Evolutionary conservation across 2,113 vertebrate species (phyloP), one percentile per base, ranked within the genome.

Genomic region (Arothron firmamentum): DNA sequence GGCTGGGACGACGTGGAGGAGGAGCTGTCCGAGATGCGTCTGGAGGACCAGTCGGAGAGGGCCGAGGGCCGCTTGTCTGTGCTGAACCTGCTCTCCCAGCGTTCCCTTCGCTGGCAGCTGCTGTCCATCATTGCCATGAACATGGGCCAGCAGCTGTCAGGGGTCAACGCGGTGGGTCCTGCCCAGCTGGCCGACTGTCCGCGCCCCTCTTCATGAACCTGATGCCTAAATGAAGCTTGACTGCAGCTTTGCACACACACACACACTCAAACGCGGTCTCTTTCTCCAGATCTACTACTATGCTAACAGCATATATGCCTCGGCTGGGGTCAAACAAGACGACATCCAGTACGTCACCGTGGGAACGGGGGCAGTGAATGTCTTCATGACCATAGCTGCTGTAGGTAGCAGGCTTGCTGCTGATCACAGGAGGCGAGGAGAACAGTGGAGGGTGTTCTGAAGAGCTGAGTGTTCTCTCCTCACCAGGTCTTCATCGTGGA

Each of bases 61-160:
- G 89, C 88, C 0, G 93, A 92, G 0, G 94, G 93, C 8, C 88
- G 53, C 1, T 67, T 97, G 69, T 91, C 94, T 0, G 90, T 97
- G 13, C 23, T 92, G 23, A 90, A 81, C 68, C 89, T 98, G 53
- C 91, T 91, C 75, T 80, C 83, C 51, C 87, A 88, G 79, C 86
- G 66, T 55, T 91, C 93, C 4, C 81, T 97, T 52, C 90, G 94
- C 21, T 98, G 95, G 96, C 96, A 97, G 82, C 88, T 97, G 31
- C 60, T 95, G 76, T 94, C 94, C 17, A 73, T 95, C 69, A 38
- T 95, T 0, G 19, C 91, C 67, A 88, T 97, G 88, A 97, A 87
- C 75, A 94, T 89, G 76, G 95, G 96, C 23, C 96, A 98, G 83
- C 96, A 98, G 90, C 92, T 97, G 70, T 97, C 95, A 0, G 95